Conservation (phyloP, 2,888 invertebrate genomes). For the Hetaerina titia region DNA sequence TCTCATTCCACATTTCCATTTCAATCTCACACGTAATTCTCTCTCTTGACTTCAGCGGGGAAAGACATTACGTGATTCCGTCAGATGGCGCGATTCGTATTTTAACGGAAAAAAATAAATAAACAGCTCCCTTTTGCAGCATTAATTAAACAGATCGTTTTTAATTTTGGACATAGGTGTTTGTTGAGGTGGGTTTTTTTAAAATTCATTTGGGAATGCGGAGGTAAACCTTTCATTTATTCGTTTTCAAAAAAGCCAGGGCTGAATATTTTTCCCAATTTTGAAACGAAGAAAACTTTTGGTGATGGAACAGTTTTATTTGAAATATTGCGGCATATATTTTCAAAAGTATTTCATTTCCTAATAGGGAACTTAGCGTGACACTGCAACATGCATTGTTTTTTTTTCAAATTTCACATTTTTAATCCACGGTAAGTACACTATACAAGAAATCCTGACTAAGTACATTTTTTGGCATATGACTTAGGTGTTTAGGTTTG, state of each 20-base stretch:
- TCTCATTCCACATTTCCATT: constrained; percentile 17
- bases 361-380: background rate
- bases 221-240: background rate
- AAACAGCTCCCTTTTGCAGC: background rate
- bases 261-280: too few species aligned
- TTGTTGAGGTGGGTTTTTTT: background rate
- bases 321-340: background rate
- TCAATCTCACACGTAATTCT: constrained; percentile 34
- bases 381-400: background rate
- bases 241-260: background rate
- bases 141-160: background rate
- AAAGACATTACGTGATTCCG: constrained; percentile 25
- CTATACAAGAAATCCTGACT: background rate
- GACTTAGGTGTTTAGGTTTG: too few species aligned
- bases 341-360: background rate
- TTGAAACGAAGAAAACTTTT: background rate
- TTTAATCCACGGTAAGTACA: background rate
- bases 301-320: background rate
- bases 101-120: background rate
- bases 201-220: background rate
- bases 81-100: constrained; percentile 2
- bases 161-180: background rate
- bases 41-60: background rate
- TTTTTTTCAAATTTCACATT: background rate
- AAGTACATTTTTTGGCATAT: too few species aligned